Evolutionary conservation across 1,140 invertebrate genomes (phyloP), one percentile per base, ranked within the genome.

Genomic region (Harpegnathos saltator): DNA sequence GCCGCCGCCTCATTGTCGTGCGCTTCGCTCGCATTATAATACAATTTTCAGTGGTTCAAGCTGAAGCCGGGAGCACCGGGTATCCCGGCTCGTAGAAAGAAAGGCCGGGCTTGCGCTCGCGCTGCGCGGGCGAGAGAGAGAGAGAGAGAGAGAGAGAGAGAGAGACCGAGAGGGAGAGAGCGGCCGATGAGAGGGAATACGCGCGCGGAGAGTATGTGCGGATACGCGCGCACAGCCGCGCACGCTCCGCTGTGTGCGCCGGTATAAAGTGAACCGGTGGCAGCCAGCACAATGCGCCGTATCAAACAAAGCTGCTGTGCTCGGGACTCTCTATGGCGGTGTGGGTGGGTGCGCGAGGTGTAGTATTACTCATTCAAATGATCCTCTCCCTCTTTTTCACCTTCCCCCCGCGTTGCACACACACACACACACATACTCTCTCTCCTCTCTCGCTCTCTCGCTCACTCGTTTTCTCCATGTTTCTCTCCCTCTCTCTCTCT

Each of bases 301-400:
- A 94, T 94, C 92, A 93, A 94, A 94, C 93, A 94, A 94, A 94
- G 94, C 93, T 94, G 82, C 88, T 90, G 83, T 88, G 85, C 82
- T 83, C 84, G 89, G 91, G 91, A 91, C 90, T 91, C n/a, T 89
- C 73, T 87, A 89, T 89, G 84, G 65, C 86, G 90, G 92, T 91
- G 94, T 93, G 91, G 93, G 94, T 94, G 93, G 92, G 89, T 93
- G 90, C 91, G 90, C 90, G 92, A 93, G 92, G 94, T 94, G 93
- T 94, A 94, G 93, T 94, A 94, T 94, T 94, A 94, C 94, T 94
- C 93, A 94, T 94, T 94, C 94, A 94, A 94, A 94, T 93, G 92
- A 93, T 94, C 90, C 92, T 93, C 92, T 92, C 90, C 85, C 78
- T 66, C 82, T 80, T 80, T 80, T 71, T 80, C n/a, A n/a, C n/a